Evolutionary conservation across 2,113 vertebrate species (phyloP).

Genomic region (Macquaria australasica): DNA sequence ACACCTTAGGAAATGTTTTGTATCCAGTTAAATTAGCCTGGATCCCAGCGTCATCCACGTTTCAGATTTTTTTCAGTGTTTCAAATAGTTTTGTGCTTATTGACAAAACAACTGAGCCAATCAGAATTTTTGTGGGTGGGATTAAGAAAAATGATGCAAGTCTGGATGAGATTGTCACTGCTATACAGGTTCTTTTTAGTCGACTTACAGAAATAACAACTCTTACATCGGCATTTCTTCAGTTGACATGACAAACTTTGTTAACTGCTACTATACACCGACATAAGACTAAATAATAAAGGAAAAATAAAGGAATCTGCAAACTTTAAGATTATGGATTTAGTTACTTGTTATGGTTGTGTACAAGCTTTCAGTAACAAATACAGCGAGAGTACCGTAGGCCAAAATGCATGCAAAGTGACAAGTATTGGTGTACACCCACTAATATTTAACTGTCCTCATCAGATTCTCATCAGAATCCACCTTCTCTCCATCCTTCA

Average conservation of each 20-base stretch:
- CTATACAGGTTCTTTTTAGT: background rate
- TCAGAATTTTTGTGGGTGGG: background rate
- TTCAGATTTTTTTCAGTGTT: background rate
- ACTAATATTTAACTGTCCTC: background rate
- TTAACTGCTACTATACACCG: background rate
- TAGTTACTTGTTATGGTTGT: background rate
- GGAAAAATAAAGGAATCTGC: background rate
- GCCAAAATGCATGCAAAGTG: background rate
- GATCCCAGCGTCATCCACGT: background rate
- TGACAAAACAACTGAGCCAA: background rate
- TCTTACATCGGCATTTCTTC: background rate
- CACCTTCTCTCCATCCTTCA: background rate
- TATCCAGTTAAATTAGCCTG: background rate
- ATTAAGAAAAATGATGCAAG: background rate
- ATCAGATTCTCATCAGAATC: background rate
- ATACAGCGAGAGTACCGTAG: background rate
- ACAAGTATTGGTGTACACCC: background rate
- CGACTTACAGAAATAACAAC: background rate
- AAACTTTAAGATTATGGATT: too few relatives aligned
- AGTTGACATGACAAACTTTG: background rate
- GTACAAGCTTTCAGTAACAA: background rate
- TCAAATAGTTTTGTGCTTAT: background rate
- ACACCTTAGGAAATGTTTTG: background rate
- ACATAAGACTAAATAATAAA: background rate
- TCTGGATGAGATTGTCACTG: background rate